Base-by-base conservation (phyloP, 1,140 invertebrate species). In the Amyelois transitella region DNA sequence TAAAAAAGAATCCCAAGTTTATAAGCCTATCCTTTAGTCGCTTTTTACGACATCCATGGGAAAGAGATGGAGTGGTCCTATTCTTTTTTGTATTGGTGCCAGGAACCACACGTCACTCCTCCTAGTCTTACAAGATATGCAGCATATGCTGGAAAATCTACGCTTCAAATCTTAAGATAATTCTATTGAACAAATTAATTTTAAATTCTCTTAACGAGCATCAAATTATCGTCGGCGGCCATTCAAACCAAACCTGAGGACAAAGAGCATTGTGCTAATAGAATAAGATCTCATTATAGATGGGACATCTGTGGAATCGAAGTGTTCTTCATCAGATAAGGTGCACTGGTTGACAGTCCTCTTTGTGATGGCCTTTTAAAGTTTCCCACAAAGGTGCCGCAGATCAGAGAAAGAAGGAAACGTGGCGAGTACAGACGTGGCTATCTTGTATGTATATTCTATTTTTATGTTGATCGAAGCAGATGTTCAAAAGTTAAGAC, bases 251-350 rank as follows among this genome's bases (percentile, higher is more conserved):
- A 55, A 50, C 53, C 32, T 59, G n/a, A 51, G 58, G 45, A 66
- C 51, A 62, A 56, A 61, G 55, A 55, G 55, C 43, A 66, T 66
- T 66, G 64, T 66, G 64, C 52, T 53, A 58, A 28, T 58, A 53
- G 55, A 62, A 59, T 54, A 51, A 62, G 64, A 66, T 66, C 64
- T 62, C 56, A 59, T 66, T 62, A 66, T 62, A 62, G 64, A 66
- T 62, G 62, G 64, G n/a, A n/a, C 44, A 55, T 60, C 60, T 52
- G 51, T 55, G 52, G 55, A 57, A 58, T 62, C 54, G 60, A 62
- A 58, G 52, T 20, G 19, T 32, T 45, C 28, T 48, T n/a, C 24
- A 55, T 53, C 32, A 38, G 32, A 38, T 38, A 38, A 38, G n/a
- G n/a, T n/a, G n/a, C n/a, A n/a, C n/a, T 38, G 1, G 12, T 14